Conservation (phyloP, 2,797 vertebrate species). For the Enteromius treurensis region DNA sequence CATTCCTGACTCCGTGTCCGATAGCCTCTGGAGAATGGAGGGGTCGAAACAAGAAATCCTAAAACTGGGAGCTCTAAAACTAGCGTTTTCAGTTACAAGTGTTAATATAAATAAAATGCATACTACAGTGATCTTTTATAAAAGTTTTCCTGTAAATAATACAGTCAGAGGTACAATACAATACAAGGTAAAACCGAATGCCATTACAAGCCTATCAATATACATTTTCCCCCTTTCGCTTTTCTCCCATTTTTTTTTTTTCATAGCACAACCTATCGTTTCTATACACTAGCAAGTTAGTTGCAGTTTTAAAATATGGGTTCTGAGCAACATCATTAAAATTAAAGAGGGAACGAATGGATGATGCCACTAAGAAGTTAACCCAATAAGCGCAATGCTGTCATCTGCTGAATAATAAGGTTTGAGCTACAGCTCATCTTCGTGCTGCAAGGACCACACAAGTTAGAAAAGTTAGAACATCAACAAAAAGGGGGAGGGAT, state of each 20-base stretch:
- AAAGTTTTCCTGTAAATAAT: slow-evolving; percentile 71
- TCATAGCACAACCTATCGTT: slow-evolving; percentile 60
- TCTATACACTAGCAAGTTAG: slow-evolving; percentile 62
- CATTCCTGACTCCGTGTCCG: slow-evolving; percentile 48
- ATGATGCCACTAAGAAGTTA: slow-evolving; percentile 51
- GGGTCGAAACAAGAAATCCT: slow-evolving; percentile 65
- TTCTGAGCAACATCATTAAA: slow-evolving; percentile 47
- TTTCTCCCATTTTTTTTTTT: slow-evolving; percentile 45
- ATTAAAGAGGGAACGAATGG: slow-evolving; percentile 30
- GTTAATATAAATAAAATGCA: slow-evolving; percentile 75
- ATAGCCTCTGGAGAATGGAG: slow-evolving; percentile 44
- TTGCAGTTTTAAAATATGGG: slow-evolving; percentile 54
- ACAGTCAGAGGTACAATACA: slow-evolving; percentile 71
- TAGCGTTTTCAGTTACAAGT: slow-evolving; percentile 71
- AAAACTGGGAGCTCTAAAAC: slow-evolving; percentile 76
- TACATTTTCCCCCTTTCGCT: slow-evolving; percentile 58
- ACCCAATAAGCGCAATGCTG: slow-evolving; percentile 53
- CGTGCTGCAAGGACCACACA: slow-evolving; percentile 61
- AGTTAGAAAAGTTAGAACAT: slow-evolving; percentile 56
- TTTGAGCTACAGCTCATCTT: slow-evolving; percentile 59
- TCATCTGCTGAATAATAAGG: slow-evolving; percentile 59
- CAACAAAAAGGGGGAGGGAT: slow-evolving; percentile 42
- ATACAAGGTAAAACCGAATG: slow-evolving; percentile 69
- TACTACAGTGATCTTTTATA: slow-evolving; percentile 72
- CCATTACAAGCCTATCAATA: slow-evolving; percentile 65